Percentiles rank a stretch among this genome's conserved stretches.
phyloP scores from a whole-genome alignment of 2,113 vertebrate species.

The Etheostoma spectabile region DNA sequence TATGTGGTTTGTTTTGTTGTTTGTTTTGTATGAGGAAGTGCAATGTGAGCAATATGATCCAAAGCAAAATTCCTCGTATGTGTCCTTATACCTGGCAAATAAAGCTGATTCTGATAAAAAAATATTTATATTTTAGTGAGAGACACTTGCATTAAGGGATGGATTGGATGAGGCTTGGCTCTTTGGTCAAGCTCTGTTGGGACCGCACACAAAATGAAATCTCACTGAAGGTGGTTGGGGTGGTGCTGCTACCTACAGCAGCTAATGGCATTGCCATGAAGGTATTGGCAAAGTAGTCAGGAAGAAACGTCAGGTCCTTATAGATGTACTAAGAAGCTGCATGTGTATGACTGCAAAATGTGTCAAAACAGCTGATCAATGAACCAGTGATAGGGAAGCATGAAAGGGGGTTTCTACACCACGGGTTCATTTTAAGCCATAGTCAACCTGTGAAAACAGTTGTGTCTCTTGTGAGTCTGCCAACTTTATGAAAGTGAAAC shows the following conservation, averaged over 20 bases:
- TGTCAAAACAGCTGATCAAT: background rate
- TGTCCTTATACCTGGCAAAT: too few relatives aligned
- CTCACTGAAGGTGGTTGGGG: background rate
- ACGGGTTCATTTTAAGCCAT: background rate
- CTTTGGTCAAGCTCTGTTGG: background rate
- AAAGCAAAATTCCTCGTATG: too few relatives aligned
- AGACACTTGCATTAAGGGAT: constrained; percentile 3
- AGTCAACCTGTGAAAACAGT: background rate
- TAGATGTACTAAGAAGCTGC: background rate
- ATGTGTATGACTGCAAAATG: background rate
- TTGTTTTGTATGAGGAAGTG: too few relatives aligned
- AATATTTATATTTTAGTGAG: background rate
- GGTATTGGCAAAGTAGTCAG: background rate
- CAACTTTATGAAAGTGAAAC: constrained; percentile 29
- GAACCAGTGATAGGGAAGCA: background rate
- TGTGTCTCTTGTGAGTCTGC: background rate
- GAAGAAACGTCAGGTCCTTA: background rate
- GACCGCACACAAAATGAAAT: background rate
- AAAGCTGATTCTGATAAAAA: background rate
- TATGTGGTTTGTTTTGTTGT: too few relatives aligned
- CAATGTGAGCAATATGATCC: too few relatives aligned
- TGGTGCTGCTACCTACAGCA: background rate
- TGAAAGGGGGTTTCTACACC: background rate
- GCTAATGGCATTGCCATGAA: background rate
- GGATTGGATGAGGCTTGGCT: background rate